These are phyloP conservation scores for Spea bombifrons DNA, from an alignment of 2,113 vertebrate genomes.

Conservation along the genomic window DNA sequence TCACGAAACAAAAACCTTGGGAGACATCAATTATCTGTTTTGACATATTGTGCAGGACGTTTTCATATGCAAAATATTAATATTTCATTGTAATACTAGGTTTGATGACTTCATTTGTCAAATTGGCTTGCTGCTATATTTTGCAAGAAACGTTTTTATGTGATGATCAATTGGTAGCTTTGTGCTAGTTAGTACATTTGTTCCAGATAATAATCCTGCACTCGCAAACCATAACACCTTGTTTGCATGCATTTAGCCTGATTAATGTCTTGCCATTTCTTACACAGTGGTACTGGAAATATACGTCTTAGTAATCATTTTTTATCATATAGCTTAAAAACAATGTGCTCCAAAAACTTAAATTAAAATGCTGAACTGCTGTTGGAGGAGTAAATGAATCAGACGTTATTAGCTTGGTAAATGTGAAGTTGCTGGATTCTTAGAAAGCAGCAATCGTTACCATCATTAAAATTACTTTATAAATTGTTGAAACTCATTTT, in stretches of 20 bases:
- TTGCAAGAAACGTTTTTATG: not conserved
- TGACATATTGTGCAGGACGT: conserved; percentile 9
- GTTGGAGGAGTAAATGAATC: not conserved
- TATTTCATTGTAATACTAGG: conserved; percentile 20
- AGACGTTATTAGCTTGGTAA: not conserved
- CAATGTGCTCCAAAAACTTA: not conserved
- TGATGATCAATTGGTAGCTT: conserved; percentile 2
- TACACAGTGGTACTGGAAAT: not conserved
- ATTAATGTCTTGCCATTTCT: not conserved
- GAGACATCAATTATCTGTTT: conserved; percentile 6
- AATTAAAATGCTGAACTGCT: not conserved
- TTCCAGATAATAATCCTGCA: not conserved
- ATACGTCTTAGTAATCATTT: not conserved
- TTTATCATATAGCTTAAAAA: no score
- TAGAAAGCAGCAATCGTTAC: no score
- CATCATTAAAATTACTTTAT: no score
- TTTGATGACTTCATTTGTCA: conserved; percentile 24
- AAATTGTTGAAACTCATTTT: no score
- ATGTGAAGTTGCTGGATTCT: not conserved
- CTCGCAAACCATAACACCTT: not conserved
- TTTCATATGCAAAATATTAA: conserved; percentile 35
- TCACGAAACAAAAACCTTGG: conserved; percentile 21
- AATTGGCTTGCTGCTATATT: conserved; percentile 5
- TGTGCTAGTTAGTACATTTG: not conserved
- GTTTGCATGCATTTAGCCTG: conserved; percentile 11